These are phyloP conservation scores for Neogale vison DNA, from an alignment of 2,113 vertebrate genomes.

Conservation along the genomic window DNA sequence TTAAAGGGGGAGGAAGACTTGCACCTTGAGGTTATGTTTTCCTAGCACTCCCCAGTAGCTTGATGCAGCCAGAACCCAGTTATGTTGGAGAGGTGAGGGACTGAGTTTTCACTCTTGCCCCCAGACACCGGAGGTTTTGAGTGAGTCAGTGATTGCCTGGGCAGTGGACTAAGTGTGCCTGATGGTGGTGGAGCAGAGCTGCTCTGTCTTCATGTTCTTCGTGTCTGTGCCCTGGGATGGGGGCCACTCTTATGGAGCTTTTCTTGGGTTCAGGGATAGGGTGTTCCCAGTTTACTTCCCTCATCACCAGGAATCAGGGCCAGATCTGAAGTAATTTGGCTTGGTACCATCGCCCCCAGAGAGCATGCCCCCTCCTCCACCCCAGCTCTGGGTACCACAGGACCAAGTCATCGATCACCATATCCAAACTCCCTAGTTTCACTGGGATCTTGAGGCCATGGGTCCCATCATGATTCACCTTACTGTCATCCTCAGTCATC, in stretches of 20 bases:
- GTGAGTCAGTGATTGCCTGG: background rate
- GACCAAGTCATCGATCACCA: background rate
- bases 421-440: background rate
- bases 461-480: background rate
- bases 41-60: background rate
- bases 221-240: background rate
- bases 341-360: background rate
- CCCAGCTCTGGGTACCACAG: background rate
- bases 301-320: background rate
- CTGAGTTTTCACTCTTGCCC: background rate
- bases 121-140: background rate
- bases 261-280: background rate
- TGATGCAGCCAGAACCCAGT: background rate
- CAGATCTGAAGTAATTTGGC: background rate
- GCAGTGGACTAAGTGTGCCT: background rate
- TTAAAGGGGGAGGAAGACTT: background rate
- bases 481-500: background rate
- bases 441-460: background rate
- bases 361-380: accelerated
- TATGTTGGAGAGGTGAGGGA: background rate
- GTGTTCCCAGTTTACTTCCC: background rate
- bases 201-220: background rate
- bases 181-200: background rate
- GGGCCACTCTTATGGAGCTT: background rate
- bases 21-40: background rate